phyloP scores from a whole-genome alignment of 2,113 vertebrate genomes.

The Percopsis transmontana region DNA sequence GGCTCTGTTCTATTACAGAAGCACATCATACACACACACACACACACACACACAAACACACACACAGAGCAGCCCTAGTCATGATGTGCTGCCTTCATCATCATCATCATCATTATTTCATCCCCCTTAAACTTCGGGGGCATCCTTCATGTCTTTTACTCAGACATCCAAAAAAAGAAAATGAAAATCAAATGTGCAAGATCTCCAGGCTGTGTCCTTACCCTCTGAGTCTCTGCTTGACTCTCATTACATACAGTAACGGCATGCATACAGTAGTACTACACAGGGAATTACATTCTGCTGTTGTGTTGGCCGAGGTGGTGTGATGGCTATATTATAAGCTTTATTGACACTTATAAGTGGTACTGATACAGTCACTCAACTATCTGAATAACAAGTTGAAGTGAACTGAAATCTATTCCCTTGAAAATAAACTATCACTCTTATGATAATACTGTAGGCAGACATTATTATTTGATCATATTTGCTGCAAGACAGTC shows the following conservation, averaged over 20 bases:
- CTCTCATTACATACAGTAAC: neutral
- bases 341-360: no score
- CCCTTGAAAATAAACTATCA: no score
- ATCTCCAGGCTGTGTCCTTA: neutral
- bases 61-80: no score
- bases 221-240: neutral
- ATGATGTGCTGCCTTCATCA: neutral
- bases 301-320: no score
- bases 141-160: neutral
- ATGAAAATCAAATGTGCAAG: neutral
- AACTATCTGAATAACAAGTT: no score
- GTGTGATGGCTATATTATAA: no score
- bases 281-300: neutral
- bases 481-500: no score
- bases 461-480: no score
- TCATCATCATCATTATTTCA: neutral
- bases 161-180: neutral
- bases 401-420: no score
- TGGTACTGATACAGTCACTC: no score
- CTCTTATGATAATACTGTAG: no score
- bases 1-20: neutral
- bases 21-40: slow-evolving; percentile 3
- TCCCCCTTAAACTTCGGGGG: neutral
- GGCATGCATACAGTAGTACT: neutral
- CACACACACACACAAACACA: neutral